Conservation (phyloP, 2,888 invertebrate species). For the Piscicola geometra region DNA sequence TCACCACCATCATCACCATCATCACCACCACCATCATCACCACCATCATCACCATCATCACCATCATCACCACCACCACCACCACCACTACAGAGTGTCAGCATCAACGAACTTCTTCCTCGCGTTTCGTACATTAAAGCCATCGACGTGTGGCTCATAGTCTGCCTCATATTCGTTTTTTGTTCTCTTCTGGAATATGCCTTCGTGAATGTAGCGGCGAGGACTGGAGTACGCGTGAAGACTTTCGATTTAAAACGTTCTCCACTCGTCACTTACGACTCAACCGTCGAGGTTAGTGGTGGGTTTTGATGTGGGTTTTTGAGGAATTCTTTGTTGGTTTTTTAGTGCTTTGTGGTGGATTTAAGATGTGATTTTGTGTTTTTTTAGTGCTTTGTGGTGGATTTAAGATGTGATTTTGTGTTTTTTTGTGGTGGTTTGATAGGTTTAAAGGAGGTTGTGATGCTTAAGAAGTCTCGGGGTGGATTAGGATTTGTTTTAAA, state of each 20-base stretch:
- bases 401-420: too few species aligned
- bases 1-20: not conserved
- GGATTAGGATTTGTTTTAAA: not conserved
- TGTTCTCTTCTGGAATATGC: conserved; percentile 31
- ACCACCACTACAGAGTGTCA: conserved; percentile 23
- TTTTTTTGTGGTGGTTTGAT: too few species aligned
- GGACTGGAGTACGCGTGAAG: conserved; percentile 30
- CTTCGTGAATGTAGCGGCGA: conserved; percentile 32
- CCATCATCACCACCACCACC: not conserved
- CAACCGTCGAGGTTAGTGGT: conserved; percentile 14
- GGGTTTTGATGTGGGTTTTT: not conserved
- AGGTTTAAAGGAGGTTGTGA: not conserved
- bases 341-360: not conserved
- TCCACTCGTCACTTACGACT: conserved; percentile 28
- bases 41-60: not conserved
- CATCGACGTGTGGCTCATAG: conserved; percentile 33
- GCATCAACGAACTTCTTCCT: conserved; percentile 32
- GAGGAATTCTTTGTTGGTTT: not conserved
- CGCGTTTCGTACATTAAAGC: conserved; percentile 34
- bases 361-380: not conserved
- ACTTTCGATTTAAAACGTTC: conserved; percentile 17
- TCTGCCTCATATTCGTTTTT: conserved; percentile 30
- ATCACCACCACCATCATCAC: not conserved
- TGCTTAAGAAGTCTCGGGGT: not conserved
- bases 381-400: too few species aligned